Evolutionary conservation across 1,140 invertebrate species (phyloP).

Genomic region (Phthorimaea operculella): DNA sequence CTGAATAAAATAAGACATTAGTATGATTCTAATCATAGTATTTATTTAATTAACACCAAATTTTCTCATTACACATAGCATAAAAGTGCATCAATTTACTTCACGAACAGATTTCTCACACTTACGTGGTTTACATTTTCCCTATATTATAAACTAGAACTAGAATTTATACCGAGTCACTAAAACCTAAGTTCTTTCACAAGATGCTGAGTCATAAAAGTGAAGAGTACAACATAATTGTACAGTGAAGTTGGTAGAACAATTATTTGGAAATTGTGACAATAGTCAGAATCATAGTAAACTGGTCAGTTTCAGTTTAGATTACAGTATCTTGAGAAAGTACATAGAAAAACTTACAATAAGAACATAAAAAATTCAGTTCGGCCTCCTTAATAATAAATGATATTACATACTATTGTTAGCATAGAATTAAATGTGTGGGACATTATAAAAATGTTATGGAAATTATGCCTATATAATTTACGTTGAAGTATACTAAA

Average conservation of each 20-base stretch:
- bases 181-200: constrained; percentile 29
- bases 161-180: constrained; percentile 31
- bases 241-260: neutral
- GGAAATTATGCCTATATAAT: constrained; percentile 59
- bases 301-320: constrained; percentile 2
- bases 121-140: constrained; percentile 31
- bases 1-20: neutral
- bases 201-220: constrained; percentile 17
- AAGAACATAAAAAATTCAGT: constrained; percentile 59
- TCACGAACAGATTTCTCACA: constrained; percentile 34
- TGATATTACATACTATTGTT: constrained; percentile 33
- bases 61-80: constrained; percentile 42
- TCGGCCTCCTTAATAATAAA: constrained; percentile 50
- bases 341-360: constrained; percentile 38
- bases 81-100: constrained; percentile 40
- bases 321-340: constrained; percentile 23
- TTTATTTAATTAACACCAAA: constrained; percentile 56
- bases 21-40: constrained; percentile 30
- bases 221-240: constrained; percentile 9
- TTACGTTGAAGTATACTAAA: constrained; percentile 49
- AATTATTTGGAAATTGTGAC: constrained; percentile 7
- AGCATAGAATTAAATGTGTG: constrained; percentile 34
- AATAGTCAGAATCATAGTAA: neutral
- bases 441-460: constrained; percentile 47
- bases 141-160: constrained; percentile 39